Base-by-base conservation (phyloP, 1,140 invertebrate genomes). In the Choristoneura fumiferana region DNA sequence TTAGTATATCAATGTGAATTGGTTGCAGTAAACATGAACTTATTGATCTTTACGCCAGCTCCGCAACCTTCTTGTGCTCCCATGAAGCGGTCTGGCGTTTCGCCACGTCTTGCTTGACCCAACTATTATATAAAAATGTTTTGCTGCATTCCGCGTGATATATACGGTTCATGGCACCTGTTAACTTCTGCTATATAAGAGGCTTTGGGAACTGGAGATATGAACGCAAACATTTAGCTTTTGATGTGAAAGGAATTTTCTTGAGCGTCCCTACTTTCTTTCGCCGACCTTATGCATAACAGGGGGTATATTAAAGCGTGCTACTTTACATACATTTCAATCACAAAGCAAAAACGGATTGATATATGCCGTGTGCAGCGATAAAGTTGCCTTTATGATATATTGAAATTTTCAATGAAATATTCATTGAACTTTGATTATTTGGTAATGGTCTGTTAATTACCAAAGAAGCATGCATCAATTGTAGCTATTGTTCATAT, bases 31-130 rank as follows among this genome's bases (percentile, higher is more conserved):
- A 76, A 81, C 75, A 74, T 68, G 74, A 40, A 55, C 40, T 54
- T 70, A 84, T 84, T 86, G 78, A 49, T 49, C 71, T 76, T 83
- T 78, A 71, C 78, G 80, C 76, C 77, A 72, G 67, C 67, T 69
- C 17, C 67, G 62, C 69, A 67, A 78, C 74, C 76, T 85, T 85
- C 82, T 81, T 87, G 75, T 85, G 78, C 81, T 84, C 73, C 81
- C 78, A 69, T 59, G 40, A 57, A 60, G 63, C 63, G 69, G 70
- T 60, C 71, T 79, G 77, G 81, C 80, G 75, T 71, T 45, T 71
- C 59, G 76, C 76, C 77, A 79, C 75, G 62, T 71, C 59, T 49
- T 66, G 60, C 67, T 62, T 64, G 56, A 61, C 57, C 58, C 38
- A 13, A 64, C 54, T 63, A n/a, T n/a, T 59, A 65, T 64, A 65